phyloP scores from a whole-genome alignment of 2,113 vertebrate species.

The Myiozetetes cayanensis region DNA sequence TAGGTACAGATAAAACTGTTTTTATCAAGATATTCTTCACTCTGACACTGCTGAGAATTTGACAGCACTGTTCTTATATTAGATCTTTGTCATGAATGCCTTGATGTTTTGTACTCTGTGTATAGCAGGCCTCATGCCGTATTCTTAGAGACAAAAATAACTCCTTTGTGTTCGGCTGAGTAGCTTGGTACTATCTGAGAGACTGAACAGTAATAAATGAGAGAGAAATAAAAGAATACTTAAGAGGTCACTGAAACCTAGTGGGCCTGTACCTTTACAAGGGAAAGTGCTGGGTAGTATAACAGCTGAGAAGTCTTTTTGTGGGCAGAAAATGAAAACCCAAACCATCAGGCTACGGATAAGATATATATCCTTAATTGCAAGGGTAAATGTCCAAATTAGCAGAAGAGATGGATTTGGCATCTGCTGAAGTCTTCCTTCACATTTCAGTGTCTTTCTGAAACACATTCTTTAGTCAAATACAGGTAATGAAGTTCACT shows the following conservation, averaged over 20 bases:
- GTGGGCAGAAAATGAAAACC: not conserved
- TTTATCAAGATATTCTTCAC: not conserved
- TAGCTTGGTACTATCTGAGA: not conserved
- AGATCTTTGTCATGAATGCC: slow-evolving; percentile 1
- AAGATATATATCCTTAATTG: not conserved
- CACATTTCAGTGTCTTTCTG: not conserved
- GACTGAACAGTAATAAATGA: not conserved
- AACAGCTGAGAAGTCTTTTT: not conserved
- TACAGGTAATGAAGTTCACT: not conserved
- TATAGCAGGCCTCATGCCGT: not conserved
- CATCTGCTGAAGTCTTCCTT: not conserved
- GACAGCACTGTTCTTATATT: not conserved
- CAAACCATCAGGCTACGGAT: not conserved
- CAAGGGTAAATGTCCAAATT: not conserved
- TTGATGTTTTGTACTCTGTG: not conserved
- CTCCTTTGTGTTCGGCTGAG: not conserved
- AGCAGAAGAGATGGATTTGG: not conserved
- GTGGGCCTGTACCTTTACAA: not conserved
- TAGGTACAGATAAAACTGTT: not conserved
- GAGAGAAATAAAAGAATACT: not conserved
- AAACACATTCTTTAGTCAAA: not conserved
- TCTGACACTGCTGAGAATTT: not conserved
- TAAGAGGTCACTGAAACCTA: not conserved
- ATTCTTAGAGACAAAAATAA: slow-evolving; percentile 10
- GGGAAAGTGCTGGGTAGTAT: not conserved